Evolutionary conservation across 1,140 invertebrate species (phyloP).

Genomic region (Chlorops oryzae): DNA sequence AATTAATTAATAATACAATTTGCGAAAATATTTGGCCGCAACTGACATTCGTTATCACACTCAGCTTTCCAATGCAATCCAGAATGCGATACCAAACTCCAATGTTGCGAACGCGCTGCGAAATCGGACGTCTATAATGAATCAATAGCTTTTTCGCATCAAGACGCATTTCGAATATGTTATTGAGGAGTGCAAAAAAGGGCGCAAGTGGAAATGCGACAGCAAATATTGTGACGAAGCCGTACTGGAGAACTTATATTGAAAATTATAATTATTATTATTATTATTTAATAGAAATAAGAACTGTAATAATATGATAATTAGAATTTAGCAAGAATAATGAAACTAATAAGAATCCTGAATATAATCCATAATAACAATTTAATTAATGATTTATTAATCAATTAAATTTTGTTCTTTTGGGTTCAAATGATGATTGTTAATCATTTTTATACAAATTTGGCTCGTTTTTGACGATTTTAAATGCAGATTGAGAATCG

Average conservation of each 20-base stretch:
- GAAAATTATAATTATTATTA: neutral
- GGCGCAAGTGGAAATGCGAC: constrained; percentile 85
- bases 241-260: constrained; percentile 72
- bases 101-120: constrained; percentile 77
- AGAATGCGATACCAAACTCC: constrained; percentile 90
- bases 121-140: constrained; percentile 77
- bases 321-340: too few species aligned
- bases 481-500: too few species aligned
- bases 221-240: constrained; percentile 86
- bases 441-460: too few species aligned
- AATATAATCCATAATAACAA: too few species aligned
- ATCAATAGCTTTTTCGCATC: constrained; percentile 83
- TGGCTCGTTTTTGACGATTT: too few species aligned
- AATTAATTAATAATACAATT: constrained; percentile 1
- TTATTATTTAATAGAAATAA: too few species aligned
- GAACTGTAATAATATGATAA: too few species aligned
- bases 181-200: constrained; percentile 81
- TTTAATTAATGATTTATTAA: too few species aligned
- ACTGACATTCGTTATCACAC: constrained; percentile 89
- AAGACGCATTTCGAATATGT: constrained; percentile 81
- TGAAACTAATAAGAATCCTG: too few species aligned
- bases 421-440: too few species aligned
- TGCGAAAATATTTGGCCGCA: constrained; percentile 1
- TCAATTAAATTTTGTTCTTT: too few species aligned
- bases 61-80: constrained; percentile 81